Evolutionary conservation across 2,888 invertebrate species (phyloP), one percentile per base, ranked within the genome.

Genomic region (Eupithecia insigniata): DNA sequence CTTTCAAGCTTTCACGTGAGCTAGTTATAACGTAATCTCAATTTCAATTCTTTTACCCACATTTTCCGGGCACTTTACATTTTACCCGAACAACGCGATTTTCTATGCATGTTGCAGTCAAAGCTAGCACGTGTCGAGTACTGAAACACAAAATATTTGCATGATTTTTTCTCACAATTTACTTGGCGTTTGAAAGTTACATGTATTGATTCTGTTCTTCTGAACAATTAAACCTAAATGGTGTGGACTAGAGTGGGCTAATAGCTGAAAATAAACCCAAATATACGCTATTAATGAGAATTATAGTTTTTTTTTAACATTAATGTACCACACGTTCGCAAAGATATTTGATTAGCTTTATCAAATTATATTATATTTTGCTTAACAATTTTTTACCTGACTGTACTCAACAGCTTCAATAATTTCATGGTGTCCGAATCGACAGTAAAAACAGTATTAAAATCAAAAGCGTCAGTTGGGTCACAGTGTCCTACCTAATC

Each of bases 91-190:
- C 26, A 60, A 60, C 26, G 22, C 60, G 60, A 18, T 60, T 60
- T 30, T 7, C 28, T 60, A 28, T 60, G 60, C 60, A 60, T 60
- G 28, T 30, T 60, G 28, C 22, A 51, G 51, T 51, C 60, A 18
- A 60, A 60, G 28, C 58, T 55, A 10, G 55, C 22, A 58, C 60
- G 60, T 58, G 58, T 60, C 60, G 30, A 60, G 30, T 60, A 18
- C 58, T 16, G 28, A 5, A 28, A 28, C 14, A 28, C 58, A 58
- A 58, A 58, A 58, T 28, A 58, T 28, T 28, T 14, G n/a, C 46
- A 10, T 58, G 58, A 58, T 0, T 0, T 58, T 26, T 16, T 28
- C 58, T 28, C 28, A 26, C 16, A 26, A 58, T 1, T 6, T 58
- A 28, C 26, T 58, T 28, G 0, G 4, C 6, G 16, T 58, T 28